Base-by-base conservation (phyloP, 2,888 invertebrate species). In the Erebia palarica region DNA sequence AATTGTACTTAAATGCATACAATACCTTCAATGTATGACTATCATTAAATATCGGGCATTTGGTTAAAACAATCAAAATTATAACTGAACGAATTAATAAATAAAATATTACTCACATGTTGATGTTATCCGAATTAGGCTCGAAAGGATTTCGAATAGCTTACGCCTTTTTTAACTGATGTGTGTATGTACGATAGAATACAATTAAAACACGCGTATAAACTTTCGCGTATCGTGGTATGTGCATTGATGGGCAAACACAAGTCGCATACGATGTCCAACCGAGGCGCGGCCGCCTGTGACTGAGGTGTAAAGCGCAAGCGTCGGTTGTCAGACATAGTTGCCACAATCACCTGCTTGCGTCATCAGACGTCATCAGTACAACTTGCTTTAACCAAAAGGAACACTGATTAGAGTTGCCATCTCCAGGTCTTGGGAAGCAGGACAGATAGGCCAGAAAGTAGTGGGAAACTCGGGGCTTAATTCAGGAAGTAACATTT, bases 221-320 rank as follows among this genome's bases (percentile, higher is more conserved):
- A 84, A 89, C 86, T 89, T 89, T 89, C 89, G 89, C 88, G 89
- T 80, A 80, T 81, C 72, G 74, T 75, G 76, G 65, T 59, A 67
- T 59, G 76, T 69, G 84, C 57, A 27, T 16, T 14, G 16, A 10
- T 80, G 83, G 86, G 83, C 85, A 82, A 81, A 83, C 84, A 84
- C 81, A 81, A 84, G 83, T 84, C 84, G 63, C 63, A 59, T 67
- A 49, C 67, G 59, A 67, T 67, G 68, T 81, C 82, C 83, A 81
- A 80, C 82, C 80, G 81, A 83, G 78, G 82, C 84, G 83, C 82
- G 84, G 81, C 84, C 80, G 81, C 80, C 81, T 82, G 80, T 81
- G 88, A 89, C 86, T 86, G 87, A 83, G 82, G 59, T n/a, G 73
- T 11, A 51, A 77, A 78, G 83, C 81, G 82, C 80, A 76, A 79